Percentiles rank a stretch among this genome's conserved stretches.
Conservation (phyloP, 1,140 invertebrate species). For the Drepana arcuata region DNA sequence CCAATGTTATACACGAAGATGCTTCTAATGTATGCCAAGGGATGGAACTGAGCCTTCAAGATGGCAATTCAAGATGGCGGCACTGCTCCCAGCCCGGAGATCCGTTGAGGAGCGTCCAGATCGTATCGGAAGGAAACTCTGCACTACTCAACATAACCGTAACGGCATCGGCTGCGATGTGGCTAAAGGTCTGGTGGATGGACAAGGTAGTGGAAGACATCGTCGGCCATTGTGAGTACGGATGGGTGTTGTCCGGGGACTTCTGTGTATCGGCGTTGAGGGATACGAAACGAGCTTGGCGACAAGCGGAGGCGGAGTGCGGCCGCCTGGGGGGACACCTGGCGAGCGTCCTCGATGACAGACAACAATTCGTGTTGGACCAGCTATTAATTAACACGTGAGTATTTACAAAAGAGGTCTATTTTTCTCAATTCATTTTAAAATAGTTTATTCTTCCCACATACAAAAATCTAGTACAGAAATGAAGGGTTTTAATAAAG, state of each 20-base stretch:
- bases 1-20: constrained; percentile 48
- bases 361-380: constrained; percentile 75
- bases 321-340: constrained; percentile 76
- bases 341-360: constrained; percentile 74
- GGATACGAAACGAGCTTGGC: constrained; percentile 73
- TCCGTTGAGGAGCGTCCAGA: constrained; percentile 70
- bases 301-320: constrained; percentile 77
- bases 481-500: no score
- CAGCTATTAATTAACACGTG: constrained; percentile 75
- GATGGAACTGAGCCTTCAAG: constrained; percentile 69
- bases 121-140: constrained; percentile 72
- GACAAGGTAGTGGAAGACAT: constrained; percentile 71
- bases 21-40: constrained; percentile 60
- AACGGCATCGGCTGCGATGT: constrained; percentile 45
- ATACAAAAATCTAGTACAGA: no score
- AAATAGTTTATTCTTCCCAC: no score
- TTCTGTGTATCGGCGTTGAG: constrained; percentile 77
- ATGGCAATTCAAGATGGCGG: constrained; percentile 70
- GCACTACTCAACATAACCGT: constrained; percentile 65
- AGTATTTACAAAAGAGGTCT: no score
- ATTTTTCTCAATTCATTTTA: no score
- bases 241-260: constrained; percentile 74
- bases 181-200: constrained; percentile 68
- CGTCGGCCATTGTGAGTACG: constrained; percentile 75
- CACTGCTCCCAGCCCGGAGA: constrained; percentile 73